These are phyloP conservation scores for Eupithecia tripunctaria DNA, from an alignment of 2,888 invertebrate species.

Conservation along the genomic window DNA sequence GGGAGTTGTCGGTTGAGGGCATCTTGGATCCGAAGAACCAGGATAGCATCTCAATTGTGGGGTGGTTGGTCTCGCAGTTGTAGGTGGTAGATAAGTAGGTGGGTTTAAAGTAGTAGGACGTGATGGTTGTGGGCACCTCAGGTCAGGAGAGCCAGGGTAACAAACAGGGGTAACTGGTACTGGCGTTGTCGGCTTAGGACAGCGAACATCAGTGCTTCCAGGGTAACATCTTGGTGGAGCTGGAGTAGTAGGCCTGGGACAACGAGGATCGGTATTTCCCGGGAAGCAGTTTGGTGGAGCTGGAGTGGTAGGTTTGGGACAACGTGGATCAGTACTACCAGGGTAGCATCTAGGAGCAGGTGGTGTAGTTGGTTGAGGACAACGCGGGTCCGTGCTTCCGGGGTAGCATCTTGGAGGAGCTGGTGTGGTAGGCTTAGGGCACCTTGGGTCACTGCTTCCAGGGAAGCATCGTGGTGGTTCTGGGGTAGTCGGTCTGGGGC, in stretches of 20 bases:
- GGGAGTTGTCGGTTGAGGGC: slow-evolving; percentile 53
- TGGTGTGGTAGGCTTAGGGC: slow-evolving; percentile 41
- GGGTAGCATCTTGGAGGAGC: slow-evolving; percentile 44
- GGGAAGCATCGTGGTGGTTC: slow-evolving; percentile 43
- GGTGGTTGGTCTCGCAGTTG: slow-evolving; percentile 35
- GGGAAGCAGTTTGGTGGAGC: slow-evolving; percentile 38
- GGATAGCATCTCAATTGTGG: slow-evolving; percentile 40
- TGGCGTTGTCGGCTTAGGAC: slow-evolving; percentile 48
- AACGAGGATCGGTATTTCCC: slow-evolving; percentile 47
- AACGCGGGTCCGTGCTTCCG: slow-evolving; percentile 45
- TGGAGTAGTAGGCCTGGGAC: slow-evolving; percentile 48
- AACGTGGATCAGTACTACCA: slow-evolving; percentile 30
- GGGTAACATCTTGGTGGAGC: slow-evolving; percentile 40
- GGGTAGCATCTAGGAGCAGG: slow-evolving; percentile 39
- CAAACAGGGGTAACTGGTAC: slow-evolving; percentile 46
- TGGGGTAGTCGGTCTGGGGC: slow-evolving; percentile 52
- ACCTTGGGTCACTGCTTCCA: slow-evolving; percentile 44
- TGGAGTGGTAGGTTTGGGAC: slow-evolving; percentile 34
- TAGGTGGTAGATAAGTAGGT: slow-evolving; percentile 46
- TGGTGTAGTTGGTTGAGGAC: slow-evolving; percentile 41
- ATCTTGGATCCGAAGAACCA: slow-evolving; percentile 42
- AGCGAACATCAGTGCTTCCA: slow-evolving; percentile 46
- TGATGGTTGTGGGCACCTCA: slow-evolving; percentile 54
- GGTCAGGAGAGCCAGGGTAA: slow-evolving; percentile 59
- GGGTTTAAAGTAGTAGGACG: slow-evolving; percentile 47